These are phyloP conservation scores for Poeciliopsis paucimaculata DNA, from an alignment of 2,797 vertebrate species.

Conservation along the genomic window DNA sequence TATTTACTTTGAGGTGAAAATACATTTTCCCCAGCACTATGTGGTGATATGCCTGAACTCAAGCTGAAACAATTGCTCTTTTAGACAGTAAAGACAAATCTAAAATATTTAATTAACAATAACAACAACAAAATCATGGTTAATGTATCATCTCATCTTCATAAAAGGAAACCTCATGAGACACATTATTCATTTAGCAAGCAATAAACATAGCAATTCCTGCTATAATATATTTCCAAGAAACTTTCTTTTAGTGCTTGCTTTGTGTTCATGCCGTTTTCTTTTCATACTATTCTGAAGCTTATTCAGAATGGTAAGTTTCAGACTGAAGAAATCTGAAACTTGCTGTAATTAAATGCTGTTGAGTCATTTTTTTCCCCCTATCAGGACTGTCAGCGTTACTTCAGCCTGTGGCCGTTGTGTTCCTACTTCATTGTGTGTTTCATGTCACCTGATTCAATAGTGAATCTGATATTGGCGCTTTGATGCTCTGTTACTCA, in stretches of 20 bases:
- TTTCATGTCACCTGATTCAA: slow-evolving; percentile 36
- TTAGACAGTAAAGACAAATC: background rate
- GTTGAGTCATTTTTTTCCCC: slow-evolving; percentile 64
- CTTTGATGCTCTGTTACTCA: slow-evolving; percentile 65
- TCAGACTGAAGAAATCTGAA: slow-evolving; percentile 15
- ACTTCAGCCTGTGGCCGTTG: slow-evolving; percentile 54
- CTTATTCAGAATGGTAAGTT: too few species aligned
- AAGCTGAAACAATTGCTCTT: background rate
- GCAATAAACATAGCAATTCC: slow-evolving; percentile 22
- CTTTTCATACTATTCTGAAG: background rate
- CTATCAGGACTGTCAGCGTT: slow-evolving; percentile 48
- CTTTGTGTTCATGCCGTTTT: slow-evolving; percentile 16
- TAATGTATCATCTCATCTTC: background rate
- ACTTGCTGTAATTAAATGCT: slow-evolving; percentile 58
- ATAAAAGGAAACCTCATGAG: background rate
- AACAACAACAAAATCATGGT: background rate
- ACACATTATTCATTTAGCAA: slow-evolving; percentile 47
- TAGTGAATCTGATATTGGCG: slow-evolving; percentile 59
- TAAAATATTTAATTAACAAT: background rate
- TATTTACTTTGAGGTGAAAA: background rate
- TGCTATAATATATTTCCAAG: slow-evolving; percentile 59
- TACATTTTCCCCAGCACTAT: background rate
- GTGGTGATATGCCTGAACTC: background rate
- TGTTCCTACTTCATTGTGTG: slow-evolving; percentile 42
- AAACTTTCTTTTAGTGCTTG: slow-evolving; percentile 10